Conservation (phyloP, 2,888 invertebrate species). For the Noctua fimbriata region DNA sequence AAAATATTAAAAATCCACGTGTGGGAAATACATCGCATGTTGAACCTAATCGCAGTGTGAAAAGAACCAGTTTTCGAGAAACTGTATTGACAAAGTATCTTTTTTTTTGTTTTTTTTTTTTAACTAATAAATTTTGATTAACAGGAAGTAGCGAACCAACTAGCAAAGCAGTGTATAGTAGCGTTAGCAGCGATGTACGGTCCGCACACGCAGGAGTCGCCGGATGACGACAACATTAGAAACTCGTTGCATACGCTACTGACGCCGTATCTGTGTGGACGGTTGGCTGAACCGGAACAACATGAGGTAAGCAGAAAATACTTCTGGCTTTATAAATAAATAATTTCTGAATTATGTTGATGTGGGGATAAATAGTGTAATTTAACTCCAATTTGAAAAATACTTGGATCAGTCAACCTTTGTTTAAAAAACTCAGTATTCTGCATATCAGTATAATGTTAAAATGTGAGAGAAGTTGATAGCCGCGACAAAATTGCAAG, state of each 20-base stretch:
- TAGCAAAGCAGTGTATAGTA: constrained; percentile 96
- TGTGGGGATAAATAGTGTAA: no score
- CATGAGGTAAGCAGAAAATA: constrained; percentile 91
- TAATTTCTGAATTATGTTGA: no score
- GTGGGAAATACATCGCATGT: no score
- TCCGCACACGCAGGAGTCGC: constrained; percentile 88
- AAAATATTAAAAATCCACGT: no score
- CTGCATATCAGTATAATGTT: no score
- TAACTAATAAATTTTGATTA: background rate
- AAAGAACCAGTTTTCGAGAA: no score
- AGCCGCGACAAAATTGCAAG: no score
- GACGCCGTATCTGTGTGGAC: constrained; percentile 96
- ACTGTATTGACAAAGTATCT: no score
- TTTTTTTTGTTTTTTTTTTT: no score
- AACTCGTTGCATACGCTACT: constrained; percentile 92
- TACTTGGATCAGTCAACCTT: background rate
- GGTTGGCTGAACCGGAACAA: constrained; percentile 93
- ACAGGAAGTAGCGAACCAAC: constrained; percentile 97
- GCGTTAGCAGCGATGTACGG: constrained; percentile 96
- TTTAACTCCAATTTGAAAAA: background rate
- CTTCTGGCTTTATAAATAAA: background rate
- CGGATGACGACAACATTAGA: constrained; percentile 90
- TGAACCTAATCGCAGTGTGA: no score
- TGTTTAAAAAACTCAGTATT: no score
- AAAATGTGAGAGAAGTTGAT: no score